Evolutionary conservation across 2,797 vertebrate genomes (phyloP).

Genomic region (Serranus cabrilla): DNA sequence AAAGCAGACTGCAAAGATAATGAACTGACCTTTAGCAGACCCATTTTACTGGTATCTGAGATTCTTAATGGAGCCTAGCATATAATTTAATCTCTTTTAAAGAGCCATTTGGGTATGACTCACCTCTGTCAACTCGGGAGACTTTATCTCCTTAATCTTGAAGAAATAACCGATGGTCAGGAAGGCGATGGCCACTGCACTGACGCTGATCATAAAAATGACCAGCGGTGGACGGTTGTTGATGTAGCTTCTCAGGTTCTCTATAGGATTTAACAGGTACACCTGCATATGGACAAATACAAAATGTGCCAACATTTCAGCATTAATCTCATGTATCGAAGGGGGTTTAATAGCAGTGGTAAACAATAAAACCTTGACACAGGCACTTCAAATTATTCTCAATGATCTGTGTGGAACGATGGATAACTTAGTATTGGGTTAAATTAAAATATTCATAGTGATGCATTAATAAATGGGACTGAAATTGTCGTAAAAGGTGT

Average conservation of each 20-base stretch:
- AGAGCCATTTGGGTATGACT: neutral
- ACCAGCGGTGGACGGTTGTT: conserved; percentile 96
- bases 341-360: neutral
- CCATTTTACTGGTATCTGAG: neutral
- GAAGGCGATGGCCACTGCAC: conserved; percentile 98
- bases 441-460: neutral
- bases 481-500: neutral
- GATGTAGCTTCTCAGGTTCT: conserved; percentile 95
- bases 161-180: conserved; percentile 99
- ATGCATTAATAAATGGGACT: neutral
- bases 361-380: neutral
- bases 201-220: conserved; percentile 99
- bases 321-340: neutral
- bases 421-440: neutral
- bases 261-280: conserved; percentile 93
- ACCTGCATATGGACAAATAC: conserved; percentile 82
- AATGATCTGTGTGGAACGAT: neutral
- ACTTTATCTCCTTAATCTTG: conserved; percentile 99
- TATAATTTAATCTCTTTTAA: neutral
- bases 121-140: conserved; percentile 96
- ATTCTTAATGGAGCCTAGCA: neutral
- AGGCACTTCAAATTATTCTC: neutral
- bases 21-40: conserved; percentile 9
- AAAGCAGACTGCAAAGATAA: conserved; percentile 14
- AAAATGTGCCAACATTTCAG: neutral